Evolutionary conservation across 2,797 vertebrate genomes (phyloP).

Genomic region (Crypturellus tataupa): DNA sequence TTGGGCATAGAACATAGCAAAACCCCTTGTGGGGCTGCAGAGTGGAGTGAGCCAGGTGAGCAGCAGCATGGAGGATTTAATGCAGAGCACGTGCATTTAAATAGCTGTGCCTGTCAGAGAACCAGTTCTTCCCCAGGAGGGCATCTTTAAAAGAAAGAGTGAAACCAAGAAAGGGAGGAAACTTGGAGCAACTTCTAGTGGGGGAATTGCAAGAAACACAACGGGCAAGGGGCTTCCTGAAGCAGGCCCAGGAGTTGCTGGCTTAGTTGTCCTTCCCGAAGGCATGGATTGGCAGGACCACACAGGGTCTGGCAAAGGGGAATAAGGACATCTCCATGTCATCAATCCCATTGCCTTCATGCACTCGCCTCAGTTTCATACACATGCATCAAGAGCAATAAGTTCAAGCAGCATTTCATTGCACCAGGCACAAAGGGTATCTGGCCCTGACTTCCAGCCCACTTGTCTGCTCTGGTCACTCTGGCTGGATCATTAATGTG

Average conservation of each 20-base stretch:
- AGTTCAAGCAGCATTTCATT: not conserved
- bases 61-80: not conserved
- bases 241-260: not conserved
- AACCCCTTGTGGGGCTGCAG: not conserved
- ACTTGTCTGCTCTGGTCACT: not conserved
- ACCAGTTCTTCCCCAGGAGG: not conserved
- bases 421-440: not conserved
- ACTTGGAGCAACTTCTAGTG: not conserved
- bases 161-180: not conserved
- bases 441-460: not conserved
- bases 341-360: not conserved
- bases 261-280: not conserved
- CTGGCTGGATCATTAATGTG: accelerated
- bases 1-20: not conserved
- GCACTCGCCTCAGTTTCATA: not conserved
- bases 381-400: not conserved
- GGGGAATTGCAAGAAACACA: not conserved
- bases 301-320: not conserved
- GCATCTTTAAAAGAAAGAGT: not conserved
- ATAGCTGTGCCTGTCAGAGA: not conserved
- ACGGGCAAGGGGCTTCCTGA: not conserved
- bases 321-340: not conserved
- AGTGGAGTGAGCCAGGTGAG: not conserved
- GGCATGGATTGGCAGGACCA: not conserved
- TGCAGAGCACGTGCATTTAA: not conserved